Evolutionary conservation across 2,797 vertebrate genomes (phyloP).

Genomic region (Pelodytes ibericus): DNA sequence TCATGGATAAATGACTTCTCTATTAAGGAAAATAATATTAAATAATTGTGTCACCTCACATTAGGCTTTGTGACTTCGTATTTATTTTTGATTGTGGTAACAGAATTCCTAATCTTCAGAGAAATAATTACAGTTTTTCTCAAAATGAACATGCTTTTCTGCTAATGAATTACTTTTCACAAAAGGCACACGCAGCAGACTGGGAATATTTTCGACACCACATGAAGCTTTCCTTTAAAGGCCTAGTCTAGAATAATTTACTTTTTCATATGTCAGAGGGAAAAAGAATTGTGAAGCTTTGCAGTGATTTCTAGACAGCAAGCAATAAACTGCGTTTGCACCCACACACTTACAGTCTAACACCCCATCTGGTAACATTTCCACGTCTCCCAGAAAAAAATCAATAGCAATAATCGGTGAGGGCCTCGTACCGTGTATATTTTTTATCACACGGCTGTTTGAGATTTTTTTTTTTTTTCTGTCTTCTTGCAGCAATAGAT

Average conservation of each 20-base stretch:
- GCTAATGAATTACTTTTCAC: constrained; percentile 62
- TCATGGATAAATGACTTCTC: constrained; percentile 17
- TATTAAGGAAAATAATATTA: constrained; percentile 13
- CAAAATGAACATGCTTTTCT: constrained; percentile 57
- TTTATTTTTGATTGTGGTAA: not conserved
- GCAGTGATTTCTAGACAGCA: constrained; percentile 75
- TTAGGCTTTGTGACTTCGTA: not conserved
- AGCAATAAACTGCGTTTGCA: constrained; percentile 79
- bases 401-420: constrained; percentile 98
- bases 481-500: constrained; percentile 69
- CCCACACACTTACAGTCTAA: constrained; percentile 87
- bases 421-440: constrained; percentile 79
- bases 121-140: constrained; percentile 32
- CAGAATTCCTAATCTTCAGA: constrained; percentile 10
- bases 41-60: not conserved
- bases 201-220: constrained; percentile 55
- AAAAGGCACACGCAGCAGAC: constrained; percentile 63
- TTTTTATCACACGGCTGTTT: constrained; percentile 75
- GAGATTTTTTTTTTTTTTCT: constrained; percentile 65
- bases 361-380: constrained; percentile 96
- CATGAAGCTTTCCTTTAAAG: constrained; percentile 65
- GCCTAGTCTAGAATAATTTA: constrained; percentile 66
- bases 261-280: constrained; percentile 66
- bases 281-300: constrained; percentile 70
- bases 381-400: constrained; percentile 93